phyloP scores from a whole-genome alignment of 30 jellyfish, hydroid and myxozoan species.

The Hydra vulgaris region DNA sequence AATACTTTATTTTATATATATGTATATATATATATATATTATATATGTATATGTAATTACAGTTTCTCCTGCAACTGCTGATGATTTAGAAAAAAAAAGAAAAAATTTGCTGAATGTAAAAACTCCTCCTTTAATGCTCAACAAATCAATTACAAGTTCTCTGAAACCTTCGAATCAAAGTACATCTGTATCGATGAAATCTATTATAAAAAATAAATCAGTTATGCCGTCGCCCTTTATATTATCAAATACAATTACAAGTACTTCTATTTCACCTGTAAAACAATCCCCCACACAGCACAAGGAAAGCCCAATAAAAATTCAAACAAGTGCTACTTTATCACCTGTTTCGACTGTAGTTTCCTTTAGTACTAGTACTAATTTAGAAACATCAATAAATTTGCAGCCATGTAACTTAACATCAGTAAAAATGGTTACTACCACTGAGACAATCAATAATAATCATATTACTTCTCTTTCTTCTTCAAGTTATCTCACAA shows the following conservation, averaged over 20 bases:
- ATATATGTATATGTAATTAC: neutral
- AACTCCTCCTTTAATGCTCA: conserved; percentile 20
- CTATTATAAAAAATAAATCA: conserved; percentile 32
- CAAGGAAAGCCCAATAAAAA: conserved; percentile 58
- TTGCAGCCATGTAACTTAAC: conserved; percentile 4
- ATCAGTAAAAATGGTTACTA: conserved; percentile 18
- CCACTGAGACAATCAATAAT: conserved; percentile 1
- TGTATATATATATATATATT: too few species aligned
- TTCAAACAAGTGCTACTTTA: conserved; percentile 1
- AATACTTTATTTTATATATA: too few species aligned
- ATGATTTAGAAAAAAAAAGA: conserved; percentile 59
- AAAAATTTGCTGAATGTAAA: conserved; percentile 25
- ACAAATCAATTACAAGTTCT: conserved; percentile 26
- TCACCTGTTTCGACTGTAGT: conserved; percentile 3
- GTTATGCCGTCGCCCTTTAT: conserved; percentile 19
- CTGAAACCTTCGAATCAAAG: conserved; percentile 12
- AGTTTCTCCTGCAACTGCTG: conserved; percentile 11
- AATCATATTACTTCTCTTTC: neutral
- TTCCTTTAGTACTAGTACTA: neutral
- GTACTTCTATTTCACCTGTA: conserved; percentile 34
- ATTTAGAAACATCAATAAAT: neutral
- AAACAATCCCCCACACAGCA: conserved; percentile 18
- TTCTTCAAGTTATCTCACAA: neutral
- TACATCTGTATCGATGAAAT: conserved; percentile 33
- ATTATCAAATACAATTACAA: conserved; percentile 22